phyloP scores from a whole-genome alignment of 2,113 vertebrate genomes.

The human (Homo sapiens) region DNA sequence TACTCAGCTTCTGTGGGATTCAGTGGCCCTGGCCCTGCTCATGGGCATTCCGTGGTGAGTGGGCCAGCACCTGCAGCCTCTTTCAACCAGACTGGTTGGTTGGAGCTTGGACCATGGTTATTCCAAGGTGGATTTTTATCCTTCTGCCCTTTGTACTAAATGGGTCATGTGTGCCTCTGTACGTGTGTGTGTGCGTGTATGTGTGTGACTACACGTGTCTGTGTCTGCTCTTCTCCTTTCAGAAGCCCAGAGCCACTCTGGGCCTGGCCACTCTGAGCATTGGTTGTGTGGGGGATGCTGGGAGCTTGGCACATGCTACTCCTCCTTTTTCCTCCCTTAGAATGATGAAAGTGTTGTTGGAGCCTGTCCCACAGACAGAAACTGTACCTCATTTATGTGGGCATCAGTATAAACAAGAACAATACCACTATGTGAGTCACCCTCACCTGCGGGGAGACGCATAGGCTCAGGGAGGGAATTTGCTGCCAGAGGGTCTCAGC shows the following conservation, averaged over 20 bases:
- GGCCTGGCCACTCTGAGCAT: neutral
- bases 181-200: neutral
- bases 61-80: neutral
- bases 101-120: neutral
- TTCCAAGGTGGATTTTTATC: neutral
- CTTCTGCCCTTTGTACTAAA: neutral
- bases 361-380: neutral
- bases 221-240: neutral
- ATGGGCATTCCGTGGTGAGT: accelerated
- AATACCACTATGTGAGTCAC: neutral
- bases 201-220: neutral
- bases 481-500: neutral
- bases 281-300: neutral
- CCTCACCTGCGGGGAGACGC: neutral
- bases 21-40: neutral
- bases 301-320: neutral
- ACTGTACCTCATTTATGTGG: neutral
- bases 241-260: neutral
- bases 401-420: neutral
- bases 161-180: neutral
- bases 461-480: neutral
- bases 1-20: neutral
- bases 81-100: neutral
- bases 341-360: neutral
- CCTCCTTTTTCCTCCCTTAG: neutral